phyloP scores from a whole-genome alignment of 2,113 vertebrate species.

The Gobio gobio region DNA sequence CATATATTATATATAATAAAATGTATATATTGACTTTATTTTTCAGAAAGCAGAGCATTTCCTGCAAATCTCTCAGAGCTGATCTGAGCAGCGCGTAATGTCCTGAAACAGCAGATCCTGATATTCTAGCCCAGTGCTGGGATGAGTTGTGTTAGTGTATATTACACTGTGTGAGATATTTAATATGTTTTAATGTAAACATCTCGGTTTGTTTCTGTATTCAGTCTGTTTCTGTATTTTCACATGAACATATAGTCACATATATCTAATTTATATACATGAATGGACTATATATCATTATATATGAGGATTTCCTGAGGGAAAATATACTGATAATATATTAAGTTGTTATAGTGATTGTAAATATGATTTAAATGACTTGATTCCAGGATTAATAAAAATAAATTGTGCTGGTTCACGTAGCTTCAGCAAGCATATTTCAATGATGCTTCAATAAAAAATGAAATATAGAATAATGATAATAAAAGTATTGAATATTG shows the following conservation, averaged over 20 bases:
- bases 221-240: constrained; percentile 60
- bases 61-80: constrained; percentile 64
- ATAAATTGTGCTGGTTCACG: constrained; percentile 29
- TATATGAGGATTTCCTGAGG: constrained; percentile 67
- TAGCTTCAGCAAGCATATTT: constrained; percentile 28
- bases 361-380: constrained; percentile 27
- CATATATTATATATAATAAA: neutral
- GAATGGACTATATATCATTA: constrained; percentile 62
- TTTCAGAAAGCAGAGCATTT: constrained; percentile 73
- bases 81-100: constrained; percentile 67
- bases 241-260: constrained; percentile 69
- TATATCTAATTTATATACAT: constrained; percentile 74
- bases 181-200: constrained; percentile 70
- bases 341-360: constrained; percentile 2
- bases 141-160: constrained; percentile 77
- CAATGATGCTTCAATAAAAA: neutral
- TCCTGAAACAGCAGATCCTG: constrained; percentile 50
- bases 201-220: constrained; percentile 63
- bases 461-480: neutral
- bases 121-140: constrained; percentile 71
- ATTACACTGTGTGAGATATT: constrained; percentile 77
- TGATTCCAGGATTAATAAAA: constrained; percentile 27
- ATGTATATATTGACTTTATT: constrained; percentile 36
- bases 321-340: constrained; percentile 24
- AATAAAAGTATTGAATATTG: neutral